Evolutionary conservation across 23 tunicate species (phyloP), one percentile per base, ranked within the genome.

Genomic region (Botrylloides violaceus): DNA sequence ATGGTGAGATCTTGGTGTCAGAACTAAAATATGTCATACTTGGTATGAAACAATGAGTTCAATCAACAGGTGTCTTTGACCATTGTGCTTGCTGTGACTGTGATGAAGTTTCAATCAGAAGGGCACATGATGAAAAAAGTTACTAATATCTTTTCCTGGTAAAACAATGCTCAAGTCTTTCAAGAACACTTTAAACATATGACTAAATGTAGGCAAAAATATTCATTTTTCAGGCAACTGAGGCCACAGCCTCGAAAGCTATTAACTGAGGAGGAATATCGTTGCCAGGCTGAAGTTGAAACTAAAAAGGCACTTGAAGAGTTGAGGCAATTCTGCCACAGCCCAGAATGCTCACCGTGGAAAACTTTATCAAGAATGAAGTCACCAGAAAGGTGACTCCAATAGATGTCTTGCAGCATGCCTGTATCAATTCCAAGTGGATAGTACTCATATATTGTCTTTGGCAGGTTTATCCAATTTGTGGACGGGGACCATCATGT

Each of bases 341-440:
- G 96, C 55, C 96, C 96, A 1, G 59, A 88, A 37, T 88, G 96
- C 53, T 88, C 96, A 9, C 96, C 96, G 4, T 88, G 96, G 96
- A 88, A 82, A 73, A 88, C 96, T n/a, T 24, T 88, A 23, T 58
- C 80, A 3, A 71, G 83, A 48, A 58, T 88, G 5, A 76, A 88
- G 57, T 59, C 88, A 7, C 96, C 96, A 19, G 59, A 71, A 15
- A 87, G 81, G 95, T 85, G 53, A n/a, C n/a, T n/a, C n/a, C n/a
- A n/a, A n/a, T n/a, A n/a, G n/a, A n/a, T n/a, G n/a, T n/a, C n/a
- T 43, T 43, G 53, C 53, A 43, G 15, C 9, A 43, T 43, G 9
- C 53, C 15, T 15, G 53, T 7, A 43, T 43, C 12, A 15, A 15
- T 43, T 9, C 53, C 9, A 7, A 43, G 53, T 43, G 53, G 53